phyloP scores from a whole-genome alignment of 2,888 invertebrate species.

The Watsonalla binaria region DNA sequence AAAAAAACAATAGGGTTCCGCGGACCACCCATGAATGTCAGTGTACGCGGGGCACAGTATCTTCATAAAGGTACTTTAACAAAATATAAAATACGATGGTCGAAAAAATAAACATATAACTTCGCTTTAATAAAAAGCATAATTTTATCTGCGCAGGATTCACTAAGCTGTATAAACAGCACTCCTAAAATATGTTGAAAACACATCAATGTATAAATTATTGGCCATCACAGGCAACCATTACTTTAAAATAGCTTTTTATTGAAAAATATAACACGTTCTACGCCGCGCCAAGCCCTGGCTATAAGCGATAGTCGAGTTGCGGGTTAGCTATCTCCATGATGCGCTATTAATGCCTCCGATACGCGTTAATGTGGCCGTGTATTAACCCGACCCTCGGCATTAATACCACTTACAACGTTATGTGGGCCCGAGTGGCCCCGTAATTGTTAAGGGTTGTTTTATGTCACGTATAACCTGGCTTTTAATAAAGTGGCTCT shows the following conservation, averaged over 20 bases:
- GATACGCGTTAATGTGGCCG: slow-evolving; percentile 63
- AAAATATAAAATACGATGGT: too few species aligned
- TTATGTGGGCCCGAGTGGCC: slow-evolving; percentile 49
- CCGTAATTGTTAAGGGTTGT: slow-evolving; percentile 70
- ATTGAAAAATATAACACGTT: neutral
- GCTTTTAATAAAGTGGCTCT: slow-evolving; percentile 34
- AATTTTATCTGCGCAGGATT: too few species aligned
- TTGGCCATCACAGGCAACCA: neutral
- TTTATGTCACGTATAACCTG: slow-evolving; percentile 53
- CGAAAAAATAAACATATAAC: too few species aligned
- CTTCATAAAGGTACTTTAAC: too few species aligned
- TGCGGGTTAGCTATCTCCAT: slow-evolving; percentile 52
- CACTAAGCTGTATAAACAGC: too few species aligned
- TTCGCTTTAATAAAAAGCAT: too few species aligned
- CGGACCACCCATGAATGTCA: too few species aligned
- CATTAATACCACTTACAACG: slow-evolving; percentile 50
- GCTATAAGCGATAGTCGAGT: slow-evolving; percentile 14
- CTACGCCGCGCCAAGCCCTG: neutral
- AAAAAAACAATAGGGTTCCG: too few species aligned
- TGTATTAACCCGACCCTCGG: slow-evolving; percentile 38
- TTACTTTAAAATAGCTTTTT: neutral
- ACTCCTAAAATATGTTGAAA: neutral
- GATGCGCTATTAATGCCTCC: slow-evolving; percentile 67
- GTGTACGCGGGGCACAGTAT: too few species aligned
- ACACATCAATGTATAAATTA: neutral